Evolutionary conservation across 2,113 vertebrate genomes (phyloP).

Genomic region (Tragelaphus buxtoni): DNA sequence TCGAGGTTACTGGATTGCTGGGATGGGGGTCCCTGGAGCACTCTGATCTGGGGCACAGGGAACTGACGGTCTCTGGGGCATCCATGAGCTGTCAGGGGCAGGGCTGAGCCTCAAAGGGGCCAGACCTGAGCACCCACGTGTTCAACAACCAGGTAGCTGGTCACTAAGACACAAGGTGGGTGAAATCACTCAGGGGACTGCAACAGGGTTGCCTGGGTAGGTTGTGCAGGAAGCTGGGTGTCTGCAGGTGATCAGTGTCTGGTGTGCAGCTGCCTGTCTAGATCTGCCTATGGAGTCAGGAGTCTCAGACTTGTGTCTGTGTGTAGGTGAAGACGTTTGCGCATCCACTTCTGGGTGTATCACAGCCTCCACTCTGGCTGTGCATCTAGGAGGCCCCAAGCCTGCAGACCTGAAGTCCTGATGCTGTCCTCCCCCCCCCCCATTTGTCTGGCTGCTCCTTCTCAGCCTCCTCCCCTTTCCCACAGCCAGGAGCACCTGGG

Average conservation of each 20-base stretch:
- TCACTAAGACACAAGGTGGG: background rate
- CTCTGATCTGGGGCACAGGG: background rate
- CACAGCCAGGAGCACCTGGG: background rate
- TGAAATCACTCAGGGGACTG: background rate
- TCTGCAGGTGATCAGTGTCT: background rate
- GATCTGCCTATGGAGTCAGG: fast-evolving
- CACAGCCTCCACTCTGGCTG: no score
- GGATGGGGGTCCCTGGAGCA: background rate
- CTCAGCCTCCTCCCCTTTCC: background rate
- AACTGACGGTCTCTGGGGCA: background rate
- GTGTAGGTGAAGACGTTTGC: background rate
- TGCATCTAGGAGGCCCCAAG: background rate
- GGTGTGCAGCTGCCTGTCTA: background rate
- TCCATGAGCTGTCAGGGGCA: background rate
- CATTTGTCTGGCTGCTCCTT: background rate
- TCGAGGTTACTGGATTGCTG: background rate
- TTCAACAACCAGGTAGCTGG: background rate
- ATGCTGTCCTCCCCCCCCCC: fast-evolving
- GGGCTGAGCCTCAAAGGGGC: background rate
- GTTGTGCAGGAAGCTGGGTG: background rate
- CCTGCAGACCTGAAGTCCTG: background rate
- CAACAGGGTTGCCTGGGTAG: background rate
- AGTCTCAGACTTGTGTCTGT: background rate
- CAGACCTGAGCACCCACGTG: background rate
- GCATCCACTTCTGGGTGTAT: fast-evolving